phyloP scores from a whole-genome alignment of 2,888 invertebrate genomes.

The Idaea aversata region DNA sequence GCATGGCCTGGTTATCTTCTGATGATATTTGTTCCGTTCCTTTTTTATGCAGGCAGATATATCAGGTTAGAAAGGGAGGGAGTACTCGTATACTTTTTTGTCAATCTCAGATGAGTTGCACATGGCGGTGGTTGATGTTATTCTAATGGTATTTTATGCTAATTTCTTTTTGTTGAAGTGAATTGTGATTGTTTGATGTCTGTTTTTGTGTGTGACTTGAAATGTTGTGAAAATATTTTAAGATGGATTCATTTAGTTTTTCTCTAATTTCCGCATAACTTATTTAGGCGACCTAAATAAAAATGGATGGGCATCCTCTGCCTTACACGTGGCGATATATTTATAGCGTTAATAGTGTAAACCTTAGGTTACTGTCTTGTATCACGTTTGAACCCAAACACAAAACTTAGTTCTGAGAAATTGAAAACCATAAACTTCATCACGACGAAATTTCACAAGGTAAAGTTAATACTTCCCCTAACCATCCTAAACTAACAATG shows the following conservation, averaged over 20 bases:
- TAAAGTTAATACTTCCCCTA: not conserved
- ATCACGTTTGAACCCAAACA: not conserved
- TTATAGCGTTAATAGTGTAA: too few species aligned
- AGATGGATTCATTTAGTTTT: not conserved
- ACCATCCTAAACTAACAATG: not conserved
- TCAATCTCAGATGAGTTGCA: slow-evolving; percentile 22
- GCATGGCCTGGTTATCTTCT: slow-evolving; percentile 28
- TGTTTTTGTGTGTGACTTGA: not conserved
- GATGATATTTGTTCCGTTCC: slow-evolving; percentile 28
- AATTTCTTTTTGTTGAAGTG: slow-evolving; percentile 15
- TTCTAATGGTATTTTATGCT: slow-evolving; percentile 17
- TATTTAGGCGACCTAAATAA: too few species aligned
- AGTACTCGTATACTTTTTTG: slow-evolving; percentile 6
- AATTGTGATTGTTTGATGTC: slow-evolving; percentile 1
- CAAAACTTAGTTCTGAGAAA: not conserved
- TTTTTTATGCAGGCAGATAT: slow-evolving; percentile 19
- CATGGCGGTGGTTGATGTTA: slow-evolving; percentile 20
- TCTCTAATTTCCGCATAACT: not conserved
- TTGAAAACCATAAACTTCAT: not conserved
- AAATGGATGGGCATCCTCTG: too few species aligned
- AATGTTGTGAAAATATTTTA: not conserved
- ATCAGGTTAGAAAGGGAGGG: slow-evolving; percentile 16
- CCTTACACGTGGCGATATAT: too few species aligned
- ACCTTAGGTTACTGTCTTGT: not conserved
- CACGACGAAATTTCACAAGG: not conserved